phyloP scores from a whole-genome alignment of 2,113 vertebrate species.

The Neopipo cinnamomea region DNA sequence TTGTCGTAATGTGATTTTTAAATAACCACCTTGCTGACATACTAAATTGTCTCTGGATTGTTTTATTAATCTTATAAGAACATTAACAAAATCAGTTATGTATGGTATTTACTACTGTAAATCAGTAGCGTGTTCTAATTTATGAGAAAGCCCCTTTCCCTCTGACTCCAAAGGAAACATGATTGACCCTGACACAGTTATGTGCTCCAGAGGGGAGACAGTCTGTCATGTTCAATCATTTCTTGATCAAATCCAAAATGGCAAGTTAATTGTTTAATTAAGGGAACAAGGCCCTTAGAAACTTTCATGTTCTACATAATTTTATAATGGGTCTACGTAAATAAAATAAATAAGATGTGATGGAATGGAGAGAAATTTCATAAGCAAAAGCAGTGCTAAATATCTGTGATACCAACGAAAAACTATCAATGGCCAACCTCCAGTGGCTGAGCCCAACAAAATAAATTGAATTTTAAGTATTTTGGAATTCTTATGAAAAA shows the following conservation, averaged over 20 bases:
- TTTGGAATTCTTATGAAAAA: neutral
- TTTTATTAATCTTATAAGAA: conserved; percentile 11
- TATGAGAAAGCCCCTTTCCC: conserved; percentile 5
- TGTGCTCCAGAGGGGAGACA: conserved; percentile 1
- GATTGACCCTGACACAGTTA: conserved; percentile 54
- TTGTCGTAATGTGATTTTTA: neutral
- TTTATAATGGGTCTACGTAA: conserved; percentile 11
- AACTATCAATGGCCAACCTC: neutral
- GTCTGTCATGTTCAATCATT: conserved; percentile 48
- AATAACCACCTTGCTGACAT: neutral
- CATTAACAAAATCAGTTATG: neutral
- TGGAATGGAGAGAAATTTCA: neutral
- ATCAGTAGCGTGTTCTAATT: neutral
- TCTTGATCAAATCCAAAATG: conserved; percentile 44
- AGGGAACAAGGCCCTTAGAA: conserved; percentile 45
- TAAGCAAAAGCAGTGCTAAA: neutral
- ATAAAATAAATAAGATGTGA: conserved; percentile 38
- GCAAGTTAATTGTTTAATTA: conserved; percentile 64
- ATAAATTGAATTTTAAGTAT: neutral
- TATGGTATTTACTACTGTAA: conserved; percentile 7
- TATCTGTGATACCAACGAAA: neutral
- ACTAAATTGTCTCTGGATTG: neutral
- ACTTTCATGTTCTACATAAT: neutral
- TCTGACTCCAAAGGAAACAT: conserved; percentile 38
- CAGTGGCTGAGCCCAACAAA: neutral